Base-by-base conservation (phyloP, 2,797 vertebrate genomes). In the Adrianichthys oophorus region DNA sequence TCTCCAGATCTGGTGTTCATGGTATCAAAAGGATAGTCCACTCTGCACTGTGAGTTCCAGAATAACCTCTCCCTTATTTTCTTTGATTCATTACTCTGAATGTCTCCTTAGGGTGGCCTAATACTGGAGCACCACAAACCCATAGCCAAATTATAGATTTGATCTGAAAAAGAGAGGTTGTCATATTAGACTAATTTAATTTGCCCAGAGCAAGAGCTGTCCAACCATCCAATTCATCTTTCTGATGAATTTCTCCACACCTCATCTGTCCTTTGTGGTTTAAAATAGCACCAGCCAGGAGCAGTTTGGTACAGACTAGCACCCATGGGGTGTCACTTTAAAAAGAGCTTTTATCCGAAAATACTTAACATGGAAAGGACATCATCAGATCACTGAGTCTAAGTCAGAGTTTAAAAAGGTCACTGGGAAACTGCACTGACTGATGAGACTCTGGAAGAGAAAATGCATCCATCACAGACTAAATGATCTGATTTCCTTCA, bases 231-330 rank as follows among this genome's bases (percentile, higher is more conserved):
- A 65, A 66, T 76, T 59, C 62, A 43, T 72, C 67, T 66, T 64
- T 55, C 48, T 68, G 52, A 69, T 76, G 53, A 76, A 78, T 62
- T 66, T 59, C 50, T 79, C 56, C 58, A 45, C 64, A 16, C 16
- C 48, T 72, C 70, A 76, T 79, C 70, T 77, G 71, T 77, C 74
- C 72, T 53, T 54, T 57, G 44, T 60, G 59, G 61, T 78, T 73
- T 66, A 66, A 75, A 78, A 80, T 75, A 80, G 69, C 42, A 54
- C 65, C 17, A 56, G 56, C 42, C 66, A 49, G 52, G 37, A 72
- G 59, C 68, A 21, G n/a, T 16, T 41, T 18, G 40, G 17, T 56
- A 43, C 48, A 19, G 48, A 51, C 26, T 18, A 56, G 58, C 50
- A 40, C 26, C 17, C 13, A 37, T 4, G 19, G 21, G 15, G 26